Evolutionary conservation across 1,140 invertebrate genomes (phyloP).

Genomic region (Penaeus chinensis): DNA sequence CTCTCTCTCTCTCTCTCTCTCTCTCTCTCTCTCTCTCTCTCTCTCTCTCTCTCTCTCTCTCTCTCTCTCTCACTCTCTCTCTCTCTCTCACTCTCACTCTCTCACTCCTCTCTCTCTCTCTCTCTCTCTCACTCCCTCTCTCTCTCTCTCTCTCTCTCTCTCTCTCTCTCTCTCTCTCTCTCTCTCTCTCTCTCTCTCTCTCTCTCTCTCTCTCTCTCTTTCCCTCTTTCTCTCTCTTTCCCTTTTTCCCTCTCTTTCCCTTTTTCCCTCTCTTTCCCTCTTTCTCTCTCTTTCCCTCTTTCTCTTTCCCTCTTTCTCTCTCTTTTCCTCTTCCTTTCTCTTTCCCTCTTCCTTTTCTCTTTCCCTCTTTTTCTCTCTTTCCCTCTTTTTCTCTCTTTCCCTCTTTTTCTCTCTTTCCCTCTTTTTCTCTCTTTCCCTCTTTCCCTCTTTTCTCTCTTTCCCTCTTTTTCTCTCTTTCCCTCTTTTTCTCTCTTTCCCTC

Average conservation of each 20-base stretch:
- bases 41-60: no score
- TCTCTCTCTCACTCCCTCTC: neutral
- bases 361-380: neutral
- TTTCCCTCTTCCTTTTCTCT: neutral
- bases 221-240: neutral
- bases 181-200: constrained; percentile 26
- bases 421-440: constrained; percentile 6
- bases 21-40: neutral
- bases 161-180: constrained; percentile 34
- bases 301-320: neutral
- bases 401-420: constrained; percentile 9
- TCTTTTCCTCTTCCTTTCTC: neutral
- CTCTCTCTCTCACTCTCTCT: no score
- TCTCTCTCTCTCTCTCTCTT: constrained; percentile 7
- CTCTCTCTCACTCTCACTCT: neutral
- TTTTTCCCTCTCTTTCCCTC: neutral
- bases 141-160: constrained; percentile 19
- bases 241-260: neutral
- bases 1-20: neutral
- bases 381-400: neutral
- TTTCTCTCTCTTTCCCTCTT: neutral
- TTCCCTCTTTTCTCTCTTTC: neutral
- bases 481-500: neutral
- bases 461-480: neutral
- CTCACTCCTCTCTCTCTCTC: neutral